phyloP scores from a whole-genome alignment of 2,113 vertebrate species.

The Ochotona princeps region DNA sequence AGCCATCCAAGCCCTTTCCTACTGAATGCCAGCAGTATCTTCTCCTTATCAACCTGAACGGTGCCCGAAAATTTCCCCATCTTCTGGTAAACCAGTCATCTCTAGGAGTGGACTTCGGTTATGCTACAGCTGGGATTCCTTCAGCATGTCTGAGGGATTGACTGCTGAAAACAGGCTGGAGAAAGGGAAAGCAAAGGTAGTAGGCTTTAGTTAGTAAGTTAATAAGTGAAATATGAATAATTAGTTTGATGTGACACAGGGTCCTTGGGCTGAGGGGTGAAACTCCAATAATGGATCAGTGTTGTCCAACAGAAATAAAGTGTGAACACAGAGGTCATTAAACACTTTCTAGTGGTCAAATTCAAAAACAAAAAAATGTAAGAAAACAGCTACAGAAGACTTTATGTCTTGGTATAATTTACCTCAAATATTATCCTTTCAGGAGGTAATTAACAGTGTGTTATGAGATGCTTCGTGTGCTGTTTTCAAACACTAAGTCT shows the following conservation, averaged over 20 bases:
- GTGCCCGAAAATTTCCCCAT: neutral
- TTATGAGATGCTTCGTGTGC: neutral
- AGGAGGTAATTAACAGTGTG: neutral
- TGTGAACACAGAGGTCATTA: neutral
- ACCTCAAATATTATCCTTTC: neutral
- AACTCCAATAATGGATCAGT: neutral
- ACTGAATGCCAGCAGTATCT: neutral
- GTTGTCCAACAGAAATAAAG: neutral
- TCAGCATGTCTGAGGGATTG: constrained; percentile 20
- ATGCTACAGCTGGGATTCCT: constrained; percentile 29
- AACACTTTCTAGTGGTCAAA: neutral
- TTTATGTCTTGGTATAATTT: constrained; percentile 22
- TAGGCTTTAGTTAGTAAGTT: neutral
- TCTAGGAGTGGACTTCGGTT: neutral
- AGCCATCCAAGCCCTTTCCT: neutral
- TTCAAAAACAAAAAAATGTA: neutral
- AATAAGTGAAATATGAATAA: constrained; percentile 7
- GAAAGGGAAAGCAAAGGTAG: constrained; percentile 20
- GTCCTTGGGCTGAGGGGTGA: neutral
- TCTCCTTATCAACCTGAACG: neutral
- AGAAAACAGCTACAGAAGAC: neutral
- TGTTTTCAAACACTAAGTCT: neutral
- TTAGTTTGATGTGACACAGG: neutral
- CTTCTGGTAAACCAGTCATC: neutral
- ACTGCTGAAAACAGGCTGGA: neutral